Percentiles rank a stretch among this genome's conserved stretches.
phyloP scores from a whole-genome alignment of 1,140 invertebrate species.

The Reticulitermes speratus region DNA sequence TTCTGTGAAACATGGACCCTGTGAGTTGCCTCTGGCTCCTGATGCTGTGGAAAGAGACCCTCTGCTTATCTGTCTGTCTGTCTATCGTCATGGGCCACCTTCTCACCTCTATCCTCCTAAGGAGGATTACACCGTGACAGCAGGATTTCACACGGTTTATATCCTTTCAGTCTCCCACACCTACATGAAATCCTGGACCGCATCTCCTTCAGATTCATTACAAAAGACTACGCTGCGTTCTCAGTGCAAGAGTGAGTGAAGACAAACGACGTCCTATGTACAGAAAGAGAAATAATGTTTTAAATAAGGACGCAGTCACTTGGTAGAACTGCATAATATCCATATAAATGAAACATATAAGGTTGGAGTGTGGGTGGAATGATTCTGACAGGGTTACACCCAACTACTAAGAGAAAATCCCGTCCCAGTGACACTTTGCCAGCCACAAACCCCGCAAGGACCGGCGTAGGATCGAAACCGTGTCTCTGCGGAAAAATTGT shows the following conservation, averaged over 20 bases:
- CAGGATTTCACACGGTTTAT: neutral
- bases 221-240: neutral
- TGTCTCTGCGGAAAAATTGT: too few species aligned
- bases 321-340: too few species aligned
- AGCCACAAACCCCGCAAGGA: too few species aligned
- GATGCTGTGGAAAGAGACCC: neutral
- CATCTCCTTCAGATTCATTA: neutral
- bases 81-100: neutral
- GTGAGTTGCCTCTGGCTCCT: neutral
- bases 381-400: too few species aligned
- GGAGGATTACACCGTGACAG: conserved; percentile 8
- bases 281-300: neutral
- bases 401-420: too few species aligned
- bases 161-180: neutral
- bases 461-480: too few species aligned
- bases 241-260: neutral
- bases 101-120: neutral
- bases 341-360: too few species aligned
- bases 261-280: neutral
- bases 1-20: too few species aligned
- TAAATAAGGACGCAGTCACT: too few species aligned
- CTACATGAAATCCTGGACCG: neutral
- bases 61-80: neutral
- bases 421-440: too few species aligned
- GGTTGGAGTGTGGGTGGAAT: too few species aligned